Base-by-base conservation (phyloP, 2,113 vertebrate species). In the Poecilia latipinna region DNA sequence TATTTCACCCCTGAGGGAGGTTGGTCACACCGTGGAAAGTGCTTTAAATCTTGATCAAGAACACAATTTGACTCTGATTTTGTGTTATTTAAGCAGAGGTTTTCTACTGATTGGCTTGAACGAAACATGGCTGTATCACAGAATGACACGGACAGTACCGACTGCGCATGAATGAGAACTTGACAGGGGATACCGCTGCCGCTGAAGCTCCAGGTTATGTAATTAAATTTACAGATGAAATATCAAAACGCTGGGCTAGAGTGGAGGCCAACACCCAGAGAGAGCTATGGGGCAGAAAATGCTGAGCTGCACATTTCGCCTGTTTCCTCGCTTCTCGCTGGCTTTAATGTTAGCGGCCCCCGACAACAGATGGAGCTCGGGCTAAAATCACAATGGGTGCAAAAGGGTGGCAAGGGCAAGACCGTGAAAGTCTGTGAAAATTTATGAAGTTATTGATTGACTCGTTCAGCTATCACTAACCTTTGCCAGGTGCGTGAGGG, bases 381-480 rank as follows among this genome's bases (percentile, higher is more conserved):
- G 31, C 68, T 84, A 87, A 93, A 93, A 90, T 62, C 75, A 81
- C 77, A 76, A 37, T 68, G 84, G 87, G 85, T 77, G 87, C 80
- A 54, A 71, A 65, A n/a, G 51, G 71, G 67, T 78, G 72, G 78
- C 79, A 72, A 71, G 31, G 85, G 80, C 75, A 80, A 70, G 74
- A 70, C 73, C 65, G 72, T 51, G 79, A 84, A 84, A 77, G 86
- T 85, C 90, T 32, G 84, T 75, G 88, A 82, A 88, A 93, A 95
- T 95, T 93, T 94, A 95, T 95, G 91, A 94, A 92, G 87, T 91
- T 94, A 95, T 94, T 87, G 94, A 95, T 95, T 85, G 84, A 87
- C 82, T 86, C 28, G 76, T 89, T 83, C 32, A 74, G 87, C 91
- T 90, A 89, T 93, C 80, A 77, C 91, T 90, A 93, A 93, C 87